Conservation (phyloP, 2,888 invertebrate species). For the Xylota sylvarum region DNA sequence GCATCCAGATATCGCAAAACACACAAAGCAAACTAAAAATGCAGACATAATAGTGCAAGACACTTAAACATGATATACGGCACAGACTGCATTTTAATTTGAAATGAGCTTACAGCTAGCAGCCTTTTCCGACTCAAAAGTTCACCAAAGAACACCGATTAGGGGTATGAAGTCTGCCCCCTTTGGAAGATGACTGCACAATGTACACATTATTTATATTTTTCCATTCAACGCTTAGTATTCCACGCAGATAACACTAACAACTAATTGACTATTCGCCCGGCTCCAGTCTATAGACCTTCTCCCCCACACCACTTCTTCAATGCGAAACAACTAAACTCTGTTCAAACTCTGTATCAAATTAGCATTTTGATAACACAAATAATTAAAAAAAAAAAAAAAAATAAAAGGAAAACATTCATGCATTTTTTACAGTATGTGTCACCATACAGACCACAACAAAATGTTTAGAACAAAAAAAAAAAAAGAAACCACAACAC, state of each 20-base stretch:
- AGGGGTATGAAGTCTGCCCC: constrained; percentile 26
- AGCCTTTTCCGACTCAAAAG: constrained; percentile 50
- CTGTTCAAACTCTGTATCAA: constrained; percentile 32
- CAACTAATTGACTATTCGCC: constrained; percentile 67
- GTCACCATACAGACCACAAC: constrained; percentile 35
- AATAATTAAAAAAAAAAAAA: constrained; percentile 43
- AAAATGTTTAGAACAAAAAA: constrained; percentile 1
- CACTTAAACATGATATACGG: constrained; percentile 59
- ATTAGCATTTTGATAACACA: constrained; percentile 64
- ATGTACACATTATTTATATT: constrained; percentile 44
- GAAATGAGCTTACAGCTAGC: constrained; percentile 45
- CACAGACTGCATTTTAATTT: constrained; percentile 66
- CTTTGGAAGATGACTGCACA: constrained; percentile 43
- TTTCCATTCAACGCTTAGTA: constrained; percentile 46
- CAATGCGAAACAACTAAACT: constrained; percentile 12
- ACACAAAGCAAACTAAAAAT: constrained; percentile 47
- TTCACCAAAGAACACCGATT: constrained; percentile 48
- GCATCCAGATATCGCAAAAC: constrained; percentile 8
- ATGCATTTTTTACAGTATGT: constrained; percentile 27
- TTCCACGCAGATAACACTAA: constrained; percentile 60
- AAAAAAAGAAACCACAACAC: constrained; percentile 24
- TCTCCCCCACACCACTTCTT: not conserved
- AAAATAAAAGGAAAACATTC: constrained; percentile 5
- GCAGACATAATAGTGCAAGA: constrained; percentile 62
- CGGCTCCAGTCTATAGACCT: constrained; percentile 52